Base-by-base conservation (phyloP, 2,113 vertebrate genomes). In the Anser cygnoides region DNA sequence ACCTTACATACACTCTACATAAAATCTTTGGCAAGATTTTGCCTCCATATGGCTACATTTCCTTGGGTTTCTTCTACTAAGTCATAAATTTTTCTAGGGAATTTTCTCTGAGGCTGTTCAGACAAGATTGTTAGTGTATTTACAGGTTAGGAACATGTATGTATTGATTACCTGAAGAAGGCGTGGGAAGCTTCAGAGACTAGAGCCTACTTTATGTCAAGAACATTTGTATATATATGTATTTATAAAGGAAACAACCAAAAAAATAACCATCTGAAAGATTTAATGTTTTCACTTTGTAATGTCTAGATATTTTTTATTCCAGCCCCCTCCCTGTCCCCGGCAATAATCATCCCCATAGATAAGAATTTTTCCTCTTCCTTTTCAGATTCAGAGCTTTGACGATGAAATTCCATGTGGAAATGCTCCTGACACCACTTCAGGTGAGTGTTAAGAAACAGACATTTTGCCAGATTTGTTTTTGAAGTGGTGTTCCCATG, bases 361-460 rank as follows among this genome's bases (percentile, higher is more conserved):
- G 92, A 8, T 39, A 91, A 70, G 13, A 68, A 39, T 52, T 70
- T 75, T 77, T 95, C 43, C 35, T 87, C 25, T 17, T 89, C 13
- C 62, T 18, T 93, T 87, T 75, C 95, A 97, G 96, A 94, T 97
- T 73, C 98, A 97, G 90, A 98, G 97, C 76, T 98, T 97, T 97
- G 97, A 98, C 49, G 97, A 97, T 91, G 97, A 98, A 70, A 93
- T 1, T 59, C 82, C 39, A 16, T 61, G 37, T 86, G 84, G 88
- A 89, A 96, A 95, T 85, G 65, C 76, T 94, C 54, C 84, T 68
- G 91, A 96, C 66, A 68, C 26, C 43, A 87, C 65, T 82, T 96
- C 92, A 92, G 91, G 93, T 97, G 66, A 91, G 49, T 62, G 28
- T 83, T 93, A 90, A 70, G 21, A 95, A 93, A 83, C 7, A 62